phyloP scores from a whole-genome alignment of 2,113 vertebrate genomes.

The Recurvirostra avosetta region DNA sequence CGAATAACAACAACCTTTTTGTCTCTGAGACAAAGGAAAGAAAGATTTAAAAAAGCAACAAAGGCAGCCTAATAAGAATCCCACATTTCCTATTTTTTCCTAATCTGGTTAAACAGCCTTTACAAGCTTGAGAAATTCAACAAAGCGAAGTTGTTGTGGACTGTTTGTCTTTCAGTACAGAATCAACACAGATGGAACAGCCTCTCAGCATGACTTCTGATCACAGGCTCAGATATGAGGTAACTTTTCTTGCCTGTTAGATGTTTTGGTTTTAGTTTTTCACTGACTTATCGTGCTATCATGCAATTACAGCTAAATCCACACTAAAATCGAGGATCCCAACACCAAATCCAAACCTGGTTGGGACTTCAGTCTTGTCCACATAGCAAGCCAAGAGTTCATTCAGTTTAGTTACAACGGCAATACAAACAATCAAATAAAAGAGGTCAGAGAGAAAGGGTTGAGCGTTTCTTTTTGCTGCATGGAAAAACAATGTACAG shows the following conservation, averaged over 20 bases:
- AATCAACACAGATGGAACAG: not conserved
- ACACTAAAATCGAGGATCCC: not conserved
- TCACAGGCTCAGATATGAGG: not conserved
- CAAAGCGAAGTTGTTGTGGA: not conserved
- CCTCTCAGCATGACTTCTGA: not conserved
- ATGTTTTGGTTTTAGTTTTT: not conserved
- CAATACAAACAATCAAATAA: not conserved
- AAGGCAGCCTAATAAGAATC: constrained; percentile 28
- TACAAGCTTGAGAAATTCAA: constrained; percentile 4
- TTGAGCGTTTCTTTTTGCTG: not conserved
- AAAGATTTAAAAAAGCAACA: constrained; percentile 13
- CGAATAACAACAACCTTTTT: constrained; percentile 36
- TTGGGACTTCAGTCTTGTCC: not conserved
- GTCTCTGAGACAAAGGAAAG: constrained; percentile 36
- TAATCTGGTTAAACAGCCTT: not conserved
- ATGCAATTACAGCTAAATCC: not conserved
- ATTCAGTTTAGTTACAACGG: not conserved
- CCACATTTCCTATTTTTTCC: not conserved
- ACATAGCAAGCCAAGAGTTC: not conserved
- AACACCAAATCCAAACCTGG: not conserved
- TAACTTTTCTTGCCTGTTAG: not conserved
- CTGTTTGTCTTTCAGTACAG: not conserved
- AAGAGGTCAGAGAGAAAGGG: not conserved
- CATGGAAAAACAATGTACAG: not conserved
- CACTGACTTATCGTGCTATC: not conserved